Conservation (phyloP, 2,797 vertebrate genomes). For the Staurois parvus region DNA sequence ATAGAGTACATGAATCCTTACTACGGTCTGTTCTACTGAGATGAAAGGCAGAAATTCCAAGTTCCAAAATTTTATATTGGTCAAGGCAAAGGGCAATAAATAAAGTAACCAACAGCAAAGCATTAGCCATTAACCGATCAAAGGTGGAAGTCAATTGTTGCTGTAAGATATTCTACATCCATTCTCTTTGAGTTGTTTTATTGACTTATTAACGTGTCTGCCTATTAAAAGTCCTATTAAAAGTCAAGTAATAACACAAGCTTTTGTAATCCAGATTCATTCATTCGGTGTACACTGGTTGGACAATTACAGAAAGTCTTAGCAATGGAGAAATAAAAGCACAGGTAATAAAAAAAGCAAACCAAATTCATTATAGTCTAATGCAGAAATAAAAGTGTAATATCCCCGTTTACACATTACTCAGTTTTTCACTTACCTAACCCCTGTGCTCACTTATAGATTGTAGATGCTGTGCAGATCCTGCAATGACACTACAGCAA, state of each 20-base stretch:
- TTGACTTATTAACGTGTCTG: no score
- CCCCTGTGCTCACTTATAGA: not conserved
- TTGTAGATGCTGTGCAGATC: constrained; percentile 1
- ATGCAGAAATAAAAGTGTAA: not conserved
- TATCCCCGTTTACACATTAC: not conserved
- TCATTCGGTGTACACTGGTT: not conserved
- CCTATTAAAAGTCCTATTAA: no score
- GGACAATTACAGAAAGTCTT: not conserved
- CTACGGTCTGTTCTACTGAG: not conserved
- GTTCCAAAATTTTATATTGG: no score
- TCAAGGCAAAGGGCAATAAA: not conserved
- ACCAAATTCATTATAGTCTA: not conserved
- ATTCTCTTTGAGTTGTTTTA: no score
- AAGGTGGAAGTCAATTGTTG: no score
- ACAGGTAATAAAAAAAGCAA: not conserved
- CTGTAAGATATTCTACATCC: no score
- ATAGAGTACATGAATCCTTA: not conserved
- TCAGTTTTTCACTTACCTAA: constrained; percentile 6
- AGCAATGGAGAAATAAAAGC: not conserved
- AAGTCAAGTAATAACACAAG: no score
- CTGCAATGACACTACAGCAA: constrained; percentile 11
- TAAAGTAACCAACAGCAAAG: not conserved
- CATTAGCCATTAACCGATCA: not conserved
- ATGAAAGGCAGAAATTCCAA: no score
- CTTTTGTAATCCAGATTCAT: no score